Base-by-base conservation (phyloP, 2,113 vertebrate genomes). In the Amazona guildingii region DNA sequence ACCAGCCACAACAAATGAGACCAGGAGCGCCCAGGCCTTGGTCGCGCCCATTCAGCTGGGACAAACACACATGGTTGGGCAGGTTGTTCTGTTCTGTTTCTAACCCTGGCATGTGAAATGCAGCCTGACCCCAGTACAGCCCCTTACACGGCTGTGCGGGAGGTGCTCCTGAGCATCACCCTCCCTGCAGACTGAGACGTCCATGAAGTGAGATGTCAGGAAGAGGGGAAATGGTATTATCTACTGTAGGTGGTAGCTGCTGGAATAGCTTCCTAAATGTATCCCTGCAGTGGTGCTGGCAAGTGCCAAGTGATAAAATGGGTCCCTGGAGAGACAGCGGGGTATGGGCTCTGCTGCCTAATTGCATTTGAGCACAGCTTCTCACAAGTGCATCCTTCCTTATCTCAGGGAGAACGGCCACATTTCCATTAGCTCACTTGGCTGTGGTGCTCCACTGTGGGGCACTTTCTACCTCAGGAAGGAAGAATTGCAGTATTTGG, bases 111-210 rank as follows among this genome's bases (percentile, higher is more conserved):
- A 12, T 4, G 31, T 4, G 76, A 59, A 18, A 41, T 6, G n/a
- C 49, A 35, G 61, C 44, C 61, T 1, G 1, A 4, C 35, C n/a
- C 33, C 1, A 1, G 51, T 8, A 35, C 20, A 23, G 54, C 52
- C 21, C 17, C 0, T 1, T 17, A 35, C 2, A 2, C 1, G 1
- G 64, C 2, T 1, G 8, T 3, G 18, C 2, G 0, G 43, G 72
- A 57, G 12, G 35, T 7, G 35, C 2, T 44, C 24, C 76, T 29
- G 55, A 48, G 69, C 68, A 79, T 3, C 13, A 39, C 31, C 44
- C 35, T 76, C 54, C 44, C 59, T 20, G 72, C 85, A 57, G 64
- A 13, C 59, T 24, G 35, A 69, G 7, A 3, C 61, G 0, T 2
- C 5, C 3, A 18, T 23, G 35, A 57, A 21, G 48, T 6, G 35